These are phyloP conservation scores for Campodea augens DNA, from an alignment of 1,140 invertebrate genomes.

Conservation along the genomic window DNA sequence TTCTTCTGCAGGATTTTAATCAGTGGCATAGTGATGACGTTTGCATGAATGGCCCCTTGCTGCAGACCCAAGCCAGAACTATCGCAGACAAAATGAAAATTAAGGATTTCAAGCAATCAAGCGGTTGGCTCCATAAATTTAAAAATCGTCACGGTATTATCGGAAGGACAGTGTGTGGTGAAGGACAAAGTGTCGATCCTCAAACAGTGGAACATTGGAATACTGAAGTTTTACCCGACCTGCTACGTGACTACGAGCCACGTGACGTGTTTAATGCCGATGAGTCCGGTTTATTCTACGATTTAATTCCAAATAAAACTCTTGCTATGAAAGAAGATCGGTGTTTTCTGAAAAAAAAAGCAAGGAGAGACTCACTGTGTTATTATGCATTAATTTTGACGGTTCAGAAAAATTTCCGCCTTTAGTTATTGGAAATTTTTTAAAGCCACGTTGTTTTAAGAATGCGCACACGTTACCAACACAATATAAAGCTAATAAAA, in stretches of 20 bases:
- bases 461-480: slow-evolving; percentile 21
- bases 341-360: slow-evolving; percentile 24
- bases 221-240: not conserved
- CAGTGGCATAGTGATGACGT: no score
- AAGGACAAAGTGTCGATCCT: no score
- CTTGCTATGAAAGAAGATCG: slow-evolving; percentile 21
- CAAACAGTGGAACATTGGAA: not conserved
- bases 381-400: slow-evolving; percentile 23
- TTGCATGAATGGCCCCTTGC: no score
- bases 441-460: slow-evolving; percentile 28
- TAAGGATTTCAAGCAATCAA: no score
- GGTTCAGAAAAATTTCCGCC: slow-evolving; percentile 26
- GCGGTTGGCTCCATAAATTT: no score
- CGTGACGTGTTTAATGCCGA: slow-evolving; percentile 26
- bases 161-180: no score
- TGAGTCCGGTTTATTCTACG: slow-evolving; percentile 28
- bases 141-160: no score
- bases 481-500: slow-evolving; percentile 24
- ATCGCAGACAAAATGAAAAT: no score
- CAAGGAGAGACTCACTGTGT: slow-evolving; percentile 27
- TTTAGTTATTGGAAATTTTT: slow-evolving; percentile 27
- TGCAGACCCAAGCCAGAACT: no score
- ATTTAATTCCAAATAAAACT: slow-evolving; percentile 24
- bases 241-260: not conserved
- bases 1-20: no score